Evolutionary conservation across 2,113 vertebrate species (phyloP), one percentile per base, ranked within the genome.

Genomic region (Neodontobutis hainanensis): DNA sequence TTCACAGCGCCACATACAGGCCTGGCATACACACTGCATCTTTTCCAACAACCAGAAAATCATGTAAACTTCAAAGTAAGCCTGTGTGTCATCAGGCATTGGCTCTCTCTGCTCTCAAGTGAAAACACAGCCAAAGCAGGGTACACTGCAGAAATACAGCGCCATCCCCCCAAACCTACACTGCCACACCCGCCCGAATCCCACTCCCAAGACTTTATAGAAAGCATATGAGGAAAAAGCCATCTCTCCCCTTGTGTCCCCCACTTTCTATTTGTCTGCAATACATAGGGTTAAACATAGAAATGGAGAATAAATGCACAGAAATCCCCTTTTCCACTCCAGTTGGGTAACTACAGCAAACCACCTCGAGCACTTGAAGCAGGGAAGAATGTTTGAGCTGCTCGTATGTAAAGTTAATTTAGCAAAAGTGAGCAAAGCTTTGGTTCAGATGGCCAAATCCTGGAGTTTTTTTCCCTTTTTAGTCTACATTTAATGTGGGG

Each of bases 291-390:
- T 68, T 69, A 65, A 83, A 69, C 49, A 67, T 32, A 81, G 61
- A 81, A 65, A 76, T 53, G 15, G 2, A 77, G n/a, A 2, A 16
- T 57, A 57, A 57, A 55, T 65, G 56, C 67, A 79, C 65, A 72
- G 68, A 88, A 88, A 90, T 87, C 79, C 87, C 84, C 68, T 83
- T 86, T 84, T 87, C 80, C 70, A 83, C 75, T 78, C 81, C 57
- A 61, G 44, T 78, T 76, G 68, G 81, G 85, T 80, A 81, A 62
- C 87, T 78, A 62, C 78, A 78, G 82, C 58, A 51, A 73, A 82
- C 81, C 64, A 72, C 71, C 48, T 75, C 46, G 40, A 79, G 51
- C 27, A 0, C 47, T 81, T 73, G 42, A 68, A 78, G 8, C 55
- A 42, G 8, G 65, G 67, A 72, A 63, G 27, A 36, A 61, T 38